These are phyloP conservation scores for Pelvicachromis taeniatus DNA, from an alignment of 2,113 vertebrate species.

Conservation along the genomic window DNA sequence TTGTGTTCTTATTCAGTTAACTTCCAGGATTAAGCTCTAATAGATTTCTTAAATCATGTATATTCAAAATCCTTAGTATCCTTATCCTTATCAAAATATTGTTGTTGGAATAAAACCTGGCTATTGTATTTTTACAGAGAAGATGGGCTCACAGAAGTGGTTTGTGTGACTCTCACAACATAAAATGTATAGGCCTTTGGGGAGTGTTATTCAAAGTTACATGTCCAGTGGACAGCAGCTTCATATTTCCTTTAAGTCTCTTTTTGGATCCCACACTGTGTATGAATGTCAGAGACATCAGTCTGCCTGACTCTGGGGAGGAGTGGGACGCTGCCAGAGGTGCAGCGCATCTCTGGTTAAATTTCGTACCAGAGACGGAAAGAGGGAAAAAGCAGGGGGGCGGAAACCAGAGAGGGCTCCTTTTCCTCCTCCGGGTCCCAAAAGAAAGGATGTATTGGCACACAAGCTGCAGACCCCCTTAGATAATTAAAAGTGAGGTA, in stretches of 20 bases:
- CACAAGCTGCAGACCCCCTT: slow-evolving; percentile 58
- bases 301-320: slow-evolving; percentile 38
- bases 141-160: slow-evolving; percentile 4
- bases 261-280: slow-evolving; percentile 36
- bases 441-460: slow-evolving; percentile 56
- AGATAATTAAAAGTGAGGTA: slow-evolving; percentile 78
- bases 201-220: slow-evolving; percentile 47
- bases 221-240: slow-evolving; percentile 44
- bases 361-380: background rate
- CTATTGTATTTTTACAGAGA: slow-evolving; percentile 45
- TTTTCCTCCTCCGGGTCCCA: slow-evolving; percentile 21
- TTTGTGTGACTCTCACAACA: slow-evolving; percentile 30
- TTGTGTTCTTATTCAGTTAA: slow-evolving; percentile 36
- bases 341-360: slow-evolving; percentile 11
- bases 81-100: background rate
- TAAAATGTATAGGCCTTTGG: slow-evolving; percentile 36
- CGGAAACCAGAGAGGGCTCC: slow-evolving; percentile 47
- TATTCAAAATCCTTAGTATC: background rate
- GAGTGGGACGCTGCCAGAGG: slow-evolving; percentile 12
- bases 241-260: slow-evolving; percentile 54
- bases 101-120: slow-evolving; percentile 26
- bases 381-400: slow-evolving; percentile 11
- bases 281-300: slow-evolving; percentile 57
- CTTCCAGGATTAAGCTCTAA: slow-evolving; percentile 3
- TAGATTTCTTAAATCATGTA: slow-evolving; percentile 17